phyloP scores from a whole-genome alignment of 2,888 invertebrate genomes.

The Ophioninae sp. region DNA sequence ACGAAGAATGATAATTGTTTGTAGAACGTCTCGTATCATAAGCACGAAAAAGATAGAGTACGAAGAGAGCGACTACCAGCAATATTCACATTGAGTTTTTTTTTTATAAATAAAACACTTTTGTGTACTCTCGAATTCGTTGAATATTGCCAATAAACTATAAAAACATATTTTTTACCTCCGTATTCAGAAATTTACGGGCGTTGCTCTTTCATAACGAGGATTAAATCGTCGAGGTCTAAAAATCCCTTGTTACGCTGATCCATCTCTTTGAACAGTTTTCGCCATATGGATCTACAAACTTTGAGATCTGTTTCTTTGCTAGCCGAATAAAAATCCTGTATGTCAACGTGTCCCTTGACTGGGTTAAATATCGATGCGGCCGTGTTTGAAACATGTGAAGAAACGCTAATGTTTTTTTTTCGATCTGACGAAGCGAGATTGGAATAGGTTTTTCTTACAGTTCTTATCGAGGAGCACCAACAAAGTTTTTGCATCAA shows the following conservation, averaged over 20 bases:
- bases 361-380: constrained; percentile 28
- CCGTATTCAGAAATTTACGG: background rate
- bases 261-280: constrained; percentile 66
- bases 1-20: constrained; percentile 28
- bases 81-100: constrained; percentile 10
- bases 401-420: background rate
- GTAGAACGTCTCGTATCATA: background rate
- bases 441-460: constrained; percentile 44
- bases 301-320: constrained; percentile 57
- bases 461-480: constrained; percentile 48
- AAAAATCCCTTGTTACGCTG: constrained; percentile 59
- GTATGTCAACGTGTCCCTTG: constrained; percentile 38
- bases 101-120: constrained; percentile 3
- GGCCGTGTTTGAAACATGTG: background rate
- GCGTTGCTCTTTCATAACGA: constrained; percentile 17
- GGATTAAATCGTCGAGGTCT: constrained; percentile 62
- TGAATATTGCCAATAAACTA: background rate
- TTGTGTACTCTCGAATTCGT: background rate
- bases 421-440: background rate
- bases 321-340: constrained; percentile 52
- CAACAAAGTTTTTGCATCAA: constrained; percentile 48
- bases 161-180: constrained; percentile 1
- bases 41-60: background rate
- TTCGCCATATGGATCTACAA: constrained; percentile 53
- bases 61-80: background rate